Evolutionary conservation across 2,113 vertebrate species (phyloP), one percentile per base, ranked within the genome.

Genomic region (Antennarius striatus): DNA sequence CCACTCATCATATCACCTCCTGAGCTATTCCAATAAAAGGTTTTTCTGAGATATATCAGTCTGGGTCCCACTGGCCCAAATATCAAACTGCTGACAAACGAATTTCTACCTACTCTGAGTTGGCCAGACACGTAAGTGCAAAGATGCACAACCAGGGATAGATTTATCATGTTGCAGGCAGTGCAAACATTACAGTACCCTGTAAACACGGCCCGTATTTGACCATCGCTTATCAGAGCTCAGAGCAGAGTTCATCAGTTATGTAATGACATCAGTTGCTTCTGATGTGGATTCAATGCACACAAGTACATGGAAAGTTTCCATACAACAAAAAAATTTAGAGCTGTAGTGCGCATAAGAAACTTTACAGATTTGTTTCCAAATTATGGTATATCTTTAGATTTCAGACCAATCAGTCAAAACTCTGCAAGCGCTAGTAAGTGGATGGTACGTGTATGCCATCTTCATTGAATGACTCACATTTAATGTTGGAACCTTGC

Each of bases 171-270:
- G 52, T 58, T 78, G 52, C 67, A 63, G 71, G 61, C 55, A 84
- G 73, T 70, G 77, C 56, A 88, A 86, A 86, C 68, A 88, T 88
- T 48, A 72, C 84, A 88, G 48, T 40, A 16, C 13, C 63, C 22
- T 80, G 84, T 55, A 75, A 86, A 83, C 55, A 61, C 58, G 39
- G 42, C 15, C 16, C 56, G 58, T 73, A 61, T 82, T 71, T 85
- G 62, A 65, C 68, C 56, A 71, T 50, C 58, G 28, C 39, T 77
- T 73, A 80, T 69, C 63, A 51, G 49, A 5, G 54, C 15, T 47
- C 68, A 75, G 52, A 17, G 53, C 68, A 81, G 36, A 56, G 58
- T 43, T 61, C 69, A 64, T 48, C 42, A 11, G 42, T 43, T 43
- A 64, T 59, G 57, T 68, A 40, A 59, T 73, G 65, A 65, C 72